Evolutionary conservation across 1,140 invertebrate genomes (phyloP), one percentile per base, ranked within the genome.

Genomic region (Drosophila lini): DNA sequence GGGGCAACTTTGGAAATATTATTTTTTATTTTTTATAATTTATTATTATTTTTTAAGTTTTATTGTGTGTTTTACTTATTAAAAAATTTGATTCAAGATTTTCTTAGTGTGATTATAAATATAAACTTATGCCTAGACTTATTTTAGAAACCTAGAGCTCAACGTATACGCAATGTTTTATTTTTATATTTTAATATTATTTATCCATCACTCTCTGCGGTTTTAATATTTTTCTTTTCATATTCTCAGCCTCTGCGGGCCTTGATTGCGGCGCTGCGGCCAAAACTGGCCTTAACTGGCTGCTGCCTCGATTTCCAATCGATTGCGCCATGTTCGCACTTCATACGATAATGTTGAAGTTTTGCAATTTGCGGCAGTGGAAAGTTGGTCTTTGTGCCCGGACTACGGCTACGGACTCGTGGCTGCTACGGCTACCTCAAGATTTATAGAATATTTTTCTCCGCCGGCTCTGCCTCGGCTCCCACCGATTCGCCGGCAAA

Each of bases 251-350:
- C 52, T 22, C 19, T 15, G 19, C 32, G 50, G 32, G 32, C 10
- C 36, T 59, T 81, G 64, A 45, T 68, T 55, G 57, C 41, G 16
- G 25, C 55, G 22, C 47, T 73, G 22, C 38, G 45, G 19, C 15
- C 28, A 13, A 62, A 61, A 73, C 45, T 73, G 70, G 45, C 48
- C 53, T 31, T 36, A 76, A 70, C 64, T 85, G 83, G 60, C 53
- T 58, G 62, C 82, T 80, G 74, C 84, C 80, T 73, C 81, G 69
- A 81, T 84, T 89, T 89, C 85, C 84, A 90, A 89, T 89, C 84
- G 84, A 89, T 89, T 89, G 80, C 77, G 59, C 78, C 81, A 76
- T 89, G 84, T 89, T 89, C 84, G 80, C 84, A 89, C 84, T 90
- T 89, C 81, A 75, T 84, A 73, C 84, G 84, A 88, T 90, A 84